These are phyloP conservation scores for Ypsolopha sequella DNA, from an alignment of 2,888 invertebrate species.

Conservation along the genomic window DNA sequence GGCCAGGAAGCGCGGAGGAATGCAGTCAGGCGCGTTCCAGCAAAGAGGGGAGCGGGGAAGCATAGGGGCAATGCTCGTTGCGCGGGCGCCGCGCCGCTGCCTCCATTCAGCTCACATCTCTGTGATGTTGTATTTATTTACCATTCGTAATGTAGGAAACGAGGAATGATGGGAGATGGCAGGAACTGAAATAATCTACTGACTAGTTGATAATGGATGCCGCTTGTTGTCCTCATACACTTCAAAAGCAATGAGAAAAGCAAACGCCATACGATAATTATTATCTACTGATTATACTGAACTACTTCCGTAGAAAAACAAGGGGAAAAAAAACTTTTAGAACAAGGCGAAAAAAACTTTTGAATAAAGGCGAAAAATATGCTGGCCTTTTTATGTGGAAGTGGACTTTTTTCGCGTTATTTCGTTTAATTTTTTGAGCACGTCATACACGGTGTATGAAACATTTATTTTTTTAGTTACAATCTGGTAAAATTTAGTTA, in stretches of 20 bases:
- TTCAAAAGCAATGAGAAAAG: neutral
- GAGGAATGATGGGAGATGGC: neutral
- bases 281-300: too few relatives aligned
- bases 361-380: too few relatives aligned
- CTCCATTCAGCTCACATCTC: conserved; percentile 43
- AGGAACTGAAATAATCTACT: neutral
- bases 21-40: conserved; percentile 67
- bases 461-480: too few relatives aligned
- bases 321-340: too few relatives aligned
- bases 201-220: neutral
- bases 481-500: too few relatives aligned
- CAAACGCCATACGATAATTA: too few relatives aligned
- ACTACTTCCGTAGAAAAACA: too few relatives aligned
- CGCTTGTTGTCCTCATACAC: neutral
- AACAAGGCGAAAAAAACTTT: too few relatives aligned
- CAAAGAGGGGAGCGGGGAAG: conserved; percentile 28
- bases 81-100: conserved; percentile 46
- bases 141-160: conserved; percentile 28
- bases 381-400: too few relatives aligned
- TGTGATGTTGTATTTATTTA: conserved; percentile 42
- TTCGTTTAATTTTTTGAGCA: too few relatives aligned
- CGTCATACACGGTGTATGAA: too few relatives aligned
- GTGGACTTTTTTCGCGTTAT: too few relatives aligned
- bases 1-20: conserved; percentile 55
- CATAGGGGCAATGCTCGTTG: conserved; percentile 56